A percentile compares a stretch with the other conserved stretches of the same genome.
Conservation (phyloP, 2,888 invertebrate species). For the Bruchidius siliquastri region DNA sequence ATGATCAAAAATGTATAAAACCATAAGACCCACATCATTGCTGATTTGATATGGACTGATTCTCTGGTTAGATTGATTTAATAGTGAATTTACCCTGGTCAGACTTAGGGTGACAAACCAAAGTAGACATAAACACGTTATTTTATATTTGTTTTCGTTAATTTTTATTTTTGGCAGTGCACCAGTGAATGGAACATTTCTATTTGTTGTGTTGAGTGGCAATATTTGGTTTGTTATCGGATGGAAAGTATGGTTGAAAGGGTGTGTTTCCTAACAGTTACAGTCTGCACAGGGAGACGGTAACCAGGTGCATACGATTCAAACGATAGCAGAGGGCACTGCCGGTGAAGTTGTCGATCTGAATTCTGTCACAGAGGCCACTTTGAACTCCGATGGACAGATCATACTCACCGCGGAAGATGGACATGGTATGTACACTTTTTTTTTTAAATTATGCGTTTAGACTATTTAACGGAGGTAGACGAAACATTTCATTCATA, state of each 20-base stretch:
- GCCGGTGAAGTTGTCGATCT: conserved; percentile 83
- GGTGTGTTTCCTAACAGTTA: conserved; percentile 45
- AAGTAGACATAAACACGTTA: background rate
- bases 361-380: conserved; percentile 84
- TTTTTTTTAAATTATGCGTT: background rate
- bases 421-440: conserved; percentile 67
- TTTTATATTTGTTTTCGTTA: background rate
- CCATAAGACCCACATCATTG: no score
- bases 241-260: background rate
- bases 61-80: background rate
- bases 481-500: no score
- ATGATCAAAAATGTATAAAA: no score
- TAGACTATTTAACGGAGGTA: no score
- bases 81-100: background rate
- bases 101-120: background rate
- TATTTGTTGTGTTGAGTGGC: background rate
- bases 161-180: background rate
- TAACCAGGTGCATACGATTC: conserved; percentile 60
- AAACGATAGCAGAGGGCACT: conserved; percentile 69
- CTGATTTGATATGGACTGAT: background rate
- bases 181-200: background rate
- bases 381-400: conserved; percentile 88
- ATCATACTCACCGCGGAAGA: conserved; percentile 93
- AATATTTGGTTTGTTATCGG: background rate
- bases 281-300: conserved; percentile 60